Evolutionary conservation across 2,113 vertebrate species (phyloP), one percentile per base, ranked within the genome.

Genomic region (Actenoides lindsayi): DNA sequence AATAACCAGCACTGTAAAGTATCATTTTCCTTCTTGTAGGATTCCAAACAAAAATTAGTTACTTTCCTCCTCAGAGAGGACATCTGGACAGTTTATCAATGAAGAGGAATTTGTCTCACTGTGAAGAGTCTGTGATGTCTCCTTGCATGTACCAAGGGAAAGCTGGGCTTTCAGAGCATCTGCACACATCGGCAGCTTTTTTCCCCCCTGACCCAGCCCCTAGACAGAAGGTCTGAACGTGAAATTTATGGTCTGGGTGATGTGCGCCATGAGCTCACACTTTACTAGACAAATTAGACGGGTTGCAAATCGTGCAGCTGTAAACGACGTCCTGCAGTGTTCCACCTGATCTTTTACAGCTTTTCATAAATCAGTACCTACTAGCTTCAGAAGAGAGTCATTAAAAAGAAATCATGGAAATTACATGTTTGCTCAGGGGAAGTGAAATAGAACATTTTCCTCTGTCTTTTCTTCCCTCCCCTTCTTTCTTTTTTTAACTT

Each of bases 381-480:
- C 98, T 95, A 98, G 97, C 97, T 94, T 25, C 98, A 98, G 98
- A 97, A 96, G 97, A 96, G 97, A 98, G 97, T 97, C 99, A 99
- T 99, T 99, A 99, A 99, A 99, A 99, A 99, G 98, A 99, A 99
- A 99, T 99, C 99, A 99, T 98, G 98, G 98, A 99, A 99, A 99
- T 99, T 99, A 99, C 98, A 98, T 98, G 98, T 99, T 99, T 99
- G 98, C 99, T 99, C 99, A 98, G 97, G 98, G 99, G 98, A 98
- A 98, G 95, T 37, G 95, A 97, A 96, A 97, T 51, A 97, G 96
- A 97, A 97, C 97, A 95, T 96, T 96, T 96, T 85, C 96, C 92
- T 89, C 80, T 65, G 82, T 77, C 87, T 95, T 74, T 87, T 89
- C 84, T 94, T 59, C 28, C 50, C 81, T 75, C 23, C 60, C 9